Evolutionary conservation across 2,113 vertebrate genomes (phyloP).

Genomic region (western clawed frog (Xenopus tropicalis)): UCB_Xtro_10.0 CM004447.2:104338001-104338500

Average conservation of each 20-base stretch:
- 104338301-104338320: background rate
- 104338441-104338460: background rate
- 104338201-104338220: too few species aligned
- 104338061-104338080: too few species aligned
- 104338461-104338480: conserved; percentile 20
- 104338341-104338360: background rate
- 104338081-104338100: too few species aligned
- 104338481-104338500: conserved; percentile 2
- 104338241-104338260: background rate
- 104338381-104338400: background rate
- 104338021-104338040: too few species aligned
- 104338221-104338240: too few species aligned
- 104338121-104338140: too few species aligned
- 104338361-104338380: background rate
- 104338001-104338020: too few species aligned
- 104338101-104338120: too few species aligned
- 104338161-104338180: too few species aligned
- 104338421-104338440: background rate
- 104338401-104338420: conserved; percentile 2
- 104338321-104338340: background rate
- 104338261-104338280: background rate
- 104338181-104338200: too few species aligned
- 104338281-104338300: background rate
- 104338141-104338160: too few species aligned
- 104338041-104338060: too few species aligned